phyloP scores from a whole-genome alignment of 1,140 invertebrate species.

The Rhagoletis zephyria region DNA sequence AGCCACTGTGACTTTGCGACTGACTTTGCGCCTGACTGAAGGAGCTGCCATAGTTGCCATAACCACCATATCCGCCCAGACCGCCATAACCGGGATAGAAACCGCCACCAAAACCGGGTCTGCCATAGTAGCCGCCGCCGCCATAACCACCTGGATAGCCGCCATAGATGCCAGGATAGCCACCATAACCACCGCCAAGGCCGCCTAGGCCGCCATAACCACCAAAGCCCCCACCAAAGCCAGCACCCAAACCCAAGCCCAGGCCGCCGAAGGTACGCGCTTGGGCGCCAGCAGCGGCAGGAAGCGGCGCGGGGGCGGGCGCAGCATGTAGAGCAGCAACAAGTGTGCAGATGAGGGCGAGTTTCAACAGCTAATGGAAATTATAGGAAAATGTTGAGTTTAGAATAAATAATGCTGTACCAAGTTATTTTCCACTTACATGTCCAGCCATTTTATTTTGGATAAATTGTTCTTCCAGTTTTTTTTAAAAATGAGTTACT shows the following conservation, averaged over 20 bases:
- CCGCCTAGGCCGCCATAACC: constrained; percentile 52
- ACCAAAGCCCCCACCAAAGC: constrained; percentile 46
- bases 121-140: constrained; percentile 9
- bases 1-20: constrained; percentile 10
- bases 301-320: background rate
- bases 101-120: constrained; percentile 39
- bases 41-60: constrained; percentile 54
- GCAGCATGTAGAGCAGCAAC: background rate
- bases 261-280: constrained; percentile 1
- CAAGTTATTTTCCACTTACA: background rate
- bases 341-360: background rate
- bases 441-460: background rate
- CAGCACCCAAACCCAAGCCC: constrained; percentile 28
- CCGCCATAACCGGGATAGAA: constrained; percentile 45
- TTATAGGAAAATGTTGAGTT: background rate
- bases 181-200: constrained; percentile 32
- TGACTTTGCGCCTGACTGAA: constrained; percentile 39
- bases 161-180: constrained; percentile 42
- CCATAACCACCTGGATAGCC: constrained; percentile 29
- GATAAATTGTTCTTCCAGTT: background rate
- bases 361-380: background rate
- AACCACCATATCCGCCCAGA: constrained; percentile 20
- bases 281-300: background rate
- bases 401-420: background rate
- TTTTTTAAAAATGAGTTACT: background rate